A percentile compares a stretch with the other conserved stretches of the same genome.
Evolutionary conservation across 1,140 invertebrate genomes (phyloP).

Genomic region (Wiebesia pumilae): DNA sequence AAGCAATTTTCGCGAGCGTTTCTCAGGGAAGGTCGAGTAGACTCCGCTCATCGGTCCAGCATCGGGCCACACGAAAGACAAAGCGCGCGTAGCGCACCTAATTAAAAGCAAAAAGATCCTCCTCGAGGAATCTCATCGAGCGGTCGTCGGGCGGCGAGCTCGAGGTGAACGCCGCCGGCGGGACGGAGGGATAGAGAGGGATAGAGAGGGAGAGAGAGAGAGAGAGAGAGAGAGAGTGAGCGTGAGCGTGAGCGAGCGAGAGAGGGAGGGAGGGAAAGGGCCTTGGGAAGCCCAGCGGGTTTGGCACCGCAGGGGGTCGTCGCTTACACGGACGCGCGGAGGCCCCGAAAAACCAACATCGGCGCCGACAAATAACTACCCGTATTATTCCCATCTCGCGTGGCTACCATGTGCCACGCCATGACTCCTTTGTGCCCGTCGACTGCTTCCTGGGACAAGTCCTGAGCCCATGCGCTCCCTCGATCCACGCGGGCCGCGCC

Average conservation of each 20-base stretch:
- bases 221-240: background rate
- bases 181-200: conserved; percentile 3
- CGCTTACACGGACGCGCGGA: conserved; percentile 47
- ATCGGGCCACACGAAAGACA: background rate
- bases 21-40: background rate
- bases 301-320: conserved; percentile 68
- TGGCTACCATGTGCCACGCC: conserved; percentile 62
- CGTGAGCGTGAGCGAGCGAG: background rate
- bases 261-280: conserved; percentile 41
- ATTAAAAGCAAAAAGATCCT: conserved; percentile 27
- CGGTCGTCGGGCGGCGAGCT: background rate
- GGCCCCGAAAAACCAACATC: conserved; percentile 72
- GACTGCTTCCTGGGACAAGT: too few species aligned
- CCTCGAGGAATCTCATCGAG: background rate
- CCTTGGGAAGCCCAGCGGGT: conserved; percentile 63
- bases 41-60: background rate
- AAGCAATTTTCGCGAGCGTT: background rate
- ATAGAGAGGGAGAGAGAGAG: conserved; percentile 41
- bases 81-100: conserved; percentile 10
- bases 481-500: too few species aligned
- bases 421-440: background rate
- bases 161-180: background rate
- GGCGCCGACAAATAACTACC: conserved; percentile 75
- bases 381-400: conserved; percentile 74
- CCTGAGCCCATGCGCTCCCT: too few species aligned